Conservation (phyloP, 1,140 invertebrate genomes). For the Lineus longissimus region DNA sequence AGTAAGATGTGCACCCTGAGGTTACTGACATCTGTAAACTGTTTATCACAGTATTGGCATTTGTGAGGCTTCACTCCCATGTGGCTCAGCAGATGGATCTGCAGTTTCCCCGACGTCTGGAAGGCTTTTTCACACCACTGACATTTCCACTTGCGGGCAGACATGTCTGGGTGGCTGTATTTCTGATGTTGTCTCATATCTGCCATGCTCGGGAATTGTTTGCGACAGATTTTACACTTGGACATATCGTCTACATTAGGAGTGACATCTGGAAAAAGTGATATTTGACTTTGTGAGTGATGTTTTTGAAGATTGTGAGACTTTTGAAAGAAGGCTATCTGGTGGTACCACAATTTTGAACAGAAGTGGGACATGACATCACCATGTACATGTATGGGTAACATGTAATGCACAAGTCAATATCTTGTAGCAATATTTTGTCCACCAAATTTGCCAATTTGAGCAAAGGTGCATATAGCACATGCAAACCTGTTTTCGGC, state of each 20-base stretch:
- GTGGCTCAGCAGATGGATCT: slow-evolving; percentile 27
- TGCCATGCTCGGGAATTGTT: slow-evolving; percentile 22
- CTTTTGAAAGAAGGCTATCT: neutral
- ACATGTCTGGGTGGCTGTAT: slow-evolving; percentile 14
- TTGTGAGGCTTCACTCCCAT: slow-evolving; percentile 27
- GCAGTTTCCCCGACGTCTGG: slow-evolving; percentile 24
- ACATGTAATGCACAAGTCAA: no score
- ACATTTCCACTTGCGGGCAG: slow-evolving; percentile 19
- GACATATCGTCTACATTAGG: slow-evolving; percentile 12
- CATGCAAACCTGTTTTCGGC: no score
- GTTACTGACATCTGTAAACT: slow-evolving; percentile 33
- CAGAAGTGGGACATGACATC: no score
- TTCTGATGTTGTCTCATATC: slow-evolving; percentile 17
- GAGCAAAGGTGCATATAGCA: no score
- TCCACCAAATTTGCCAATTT: no score
- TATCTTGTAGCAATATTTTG: no score
- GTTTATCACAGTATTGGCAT: slow-evolving; percentile 30
- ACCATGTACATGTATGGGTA: no score
- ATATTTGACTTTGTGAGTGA: no score
- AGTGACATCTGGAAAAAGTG: slow-evolving; percentile 13
- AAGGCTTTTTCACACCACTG: slow-evolving; percentile 24
- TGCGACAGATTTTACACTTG: slow-evolving; percentile 24
- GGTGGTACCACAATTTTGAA: no score
- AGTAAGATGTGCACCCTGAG: slow-evolving; percentile 26
- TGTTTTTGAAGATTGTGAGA: neutral